Evolutionary conservation across 2,888 invertebrate genomes (phyloP), one percentile per base, ranked within the genome.

Genomic region (Zeuzera pyrina): DNA sequence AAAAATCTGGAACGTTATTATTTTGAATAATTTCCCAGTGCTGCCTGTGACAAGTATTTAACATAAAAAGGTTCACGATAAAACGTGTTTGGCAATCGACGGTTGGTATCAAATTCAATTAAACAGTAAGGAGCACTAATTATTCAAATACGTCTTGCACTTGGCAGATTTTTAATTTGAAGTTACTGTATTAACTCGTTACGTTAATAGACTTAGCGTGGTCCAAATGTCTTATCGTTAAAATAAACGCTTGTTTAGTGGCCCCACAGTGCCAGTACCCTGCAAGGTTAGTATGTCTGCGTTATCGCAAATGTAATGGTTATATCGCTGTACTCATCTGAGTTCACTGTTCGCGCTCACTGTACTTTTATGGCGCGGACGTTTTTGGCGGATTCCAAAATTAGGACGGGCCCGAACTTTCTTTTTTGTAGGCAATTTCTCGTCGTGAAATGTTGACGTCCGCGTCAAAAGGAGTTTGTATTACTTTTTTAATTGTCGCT

Each of bases 251-350:
- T 29, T 15, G 29, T 47, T 49, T 47, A 29, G 37, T 58, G 50
- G 58, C 66, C 57, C 32, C 30, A 43, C 38, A 41, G 52, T 54
- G 55, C 49, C 52, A 52, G 42, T 41, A 33, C 47, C 43, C 43
- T 45, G 41, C 48, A 50, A 57, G 52, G 53, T 51, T 55, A 57
- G 55, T 54, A 56, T 56, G 61, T 65, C 61, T 58, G 46, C 49
- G 59, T 60, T 71, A 67, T 71, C 69, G 47, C 39, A 28, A 16
- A 35, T 35, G 54, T 65, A 66, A 69, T 60, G 62, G 63, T 59
- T 66, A 65, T 68, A 71, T 70, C 67, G 62, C 52, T 36, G 36
- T 40, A 37, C 33, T 13, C n/a, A 8, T 12, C 26, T 26, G n/a
- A 12, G n/a, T 15, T 30, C 10, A 30, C 30, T 24, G 23, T 24